A percentile compares a stretch with the other conserved stretches of the same genome.
Evolutionary conservation across 2,113 vertebrate genomes (phyloP).

Genomic region (Caranx melampygus): DNA sequence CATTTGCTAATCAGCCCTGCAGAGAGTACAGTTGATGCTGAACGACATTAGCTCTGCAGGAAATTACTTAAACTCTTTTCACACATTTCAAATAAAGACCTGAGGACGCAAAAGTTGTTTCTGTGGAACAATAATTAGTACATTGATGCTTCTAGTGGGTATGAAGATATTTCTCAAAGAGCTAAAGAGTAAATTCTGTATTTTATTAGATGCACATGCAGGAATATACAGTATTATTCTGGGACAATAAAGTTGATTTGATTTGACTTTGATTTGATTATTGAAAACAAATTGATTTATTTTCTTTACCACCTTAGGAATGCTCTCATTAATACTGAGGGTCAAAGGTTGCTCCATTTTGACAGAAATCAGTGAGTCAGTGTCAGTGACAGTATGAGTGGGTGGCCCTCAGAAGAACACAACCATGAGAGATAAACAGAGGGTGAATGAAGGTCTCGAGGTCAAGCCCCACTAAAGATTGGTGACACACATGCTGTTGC

Average conservation of each 20-base stretch:
- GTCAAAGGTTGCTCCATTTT: conserved; percentile 16
- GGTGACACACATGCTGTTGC: conserved; percentile 20
- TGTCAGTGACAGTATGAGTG: conserved; percentile 20
- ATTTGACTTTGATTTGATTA: no score
- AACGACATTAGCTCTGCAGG: not conserved
- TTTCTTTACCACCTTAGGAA: not conserved
- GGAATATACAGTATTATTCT: not conserved
- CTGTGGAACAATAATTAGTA: not conserved
- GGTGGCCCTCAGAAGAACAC: conserved; percentile 25
- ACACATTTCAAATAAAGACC: not conserved
- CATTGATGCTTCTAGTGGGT: not conserved
- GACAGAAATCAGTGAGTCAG: conserved; percentile 41
- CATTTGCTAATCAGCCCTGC: not conserved
- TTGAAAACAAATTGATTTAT: not conserved
- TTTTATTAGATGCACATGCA: no score
- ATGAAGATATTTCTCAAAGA: not conserved
- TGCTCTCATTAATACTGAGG: conserved; percentile 12
- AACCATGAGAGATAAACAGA: conserved; percentile 59
- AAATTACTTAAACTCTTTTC: not conserved
- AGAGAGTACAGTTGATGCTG: not conserved
- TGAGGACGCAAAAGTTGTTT: not conserved
- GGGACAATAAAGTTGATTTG: no score
- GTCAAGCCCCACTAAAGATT: conserved; percentile 56
- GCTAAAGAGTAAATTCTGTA: not conserved
- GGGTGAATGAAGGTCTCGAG: conserved; percentile 63